phyloP scores from a whole-genome alignment of 2,797 vertebrate species.

The Rhinoraja longicauda region DNA sequence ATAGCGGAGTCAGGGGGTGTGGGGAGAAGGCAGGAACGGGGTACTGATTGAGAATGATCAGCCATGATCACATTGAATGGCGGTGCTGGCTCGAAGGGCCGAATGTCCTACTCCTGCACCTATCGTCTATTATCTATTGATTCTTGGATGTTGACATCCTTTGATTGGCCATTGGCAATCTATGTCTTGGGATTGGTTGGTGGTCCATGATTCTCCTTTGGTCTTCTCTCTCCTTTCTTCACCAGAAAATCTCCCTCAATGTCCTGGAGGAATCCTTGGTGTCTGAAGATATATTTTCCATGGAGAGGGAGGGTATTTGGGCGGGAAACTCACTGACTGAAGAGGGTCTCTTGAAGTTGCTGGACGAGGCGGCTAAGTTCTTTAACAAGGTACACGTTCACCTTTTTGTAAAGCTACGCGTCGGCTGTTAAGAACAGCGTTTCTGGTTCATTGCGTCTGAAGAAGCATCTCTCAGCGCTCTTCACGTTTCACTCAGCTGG shows the following conservation, averaged over 20 bases:
- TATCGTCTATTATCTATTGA: neutral
- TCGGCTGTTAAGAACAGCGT: neutral
- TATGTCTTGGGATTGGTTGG: too few species aligned
- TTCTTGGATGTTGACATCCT: too few species aligned
- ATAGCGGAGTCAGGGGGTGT: too few species aligned
- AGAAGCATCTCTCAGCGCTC: too few species aligned
- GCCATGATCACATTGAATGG: too few species aligned
- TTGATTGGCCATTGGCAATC: neutral
- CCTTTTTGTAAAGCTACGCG: neutral
- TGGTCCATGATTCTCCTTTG: neutral
- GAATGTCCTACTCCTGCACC: too few species aligned
- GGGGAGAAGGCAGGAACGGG: too few species aligned
- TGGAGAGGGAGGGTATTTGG: slow-evolving; percentile 36
- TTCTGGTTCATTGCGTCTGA: neutral
- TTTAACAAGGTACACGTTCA: slow-evolving; percentile 33
- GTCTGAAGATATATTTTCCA: slow-evolving; percentile 38
- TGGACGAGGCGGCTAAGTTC: slow-evolving; percentile 2
- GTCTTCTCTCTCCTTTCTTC: neutral
- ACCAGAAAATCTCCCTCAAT: slow-evolving; percentile 36
- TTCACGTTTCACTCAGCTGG: too few species aligned
- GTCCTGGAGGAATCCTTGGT: slow-evolving; percentile 39
- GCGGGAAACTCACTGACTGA: slow-evolving; percentile 28
- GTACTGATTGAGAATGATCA: too few species aligned
- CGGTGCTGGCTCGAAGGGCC: too few species aligned
- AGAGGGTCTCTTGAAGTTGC: slow-evolving; percentile 35